phyloP scores from a whole-genome alignment of 2,797 vertebrate species.

The Benthosema pterotum region DNA sequence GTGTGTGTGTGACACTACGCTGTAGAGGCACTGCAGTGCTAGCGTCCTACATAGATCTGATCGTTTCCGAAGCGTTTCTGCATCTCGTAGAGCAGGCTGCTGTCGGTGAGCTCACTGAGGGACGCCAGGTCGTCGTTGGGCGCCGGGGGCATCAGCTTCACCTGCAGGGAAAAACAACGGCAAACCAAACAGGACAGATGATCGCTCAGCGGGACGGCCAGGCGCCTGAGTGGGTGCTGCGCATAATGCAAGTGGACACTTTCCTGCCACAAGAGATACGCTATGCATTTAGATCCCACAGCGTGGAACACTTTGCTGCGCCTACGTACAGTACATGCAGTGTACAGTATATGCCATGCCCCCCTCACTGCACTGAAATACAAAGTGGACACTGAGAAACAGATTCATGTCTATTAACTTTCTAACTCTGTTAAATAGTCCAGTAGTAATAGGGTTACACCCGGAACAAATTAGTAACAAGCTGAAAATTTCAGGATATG shows the following conservation, averaged over 20 bases:
- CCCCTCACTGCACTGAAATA: neutral
- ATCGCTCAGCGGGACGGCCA: too few relatives aligned
- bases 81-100: constrained; percentile 96
- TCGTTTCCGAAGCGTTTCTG: constrained; percentile 95
- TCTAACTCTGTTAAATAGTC: too few relatives aligned
- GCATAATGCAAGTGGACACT: neutral
- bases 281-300: neutral
- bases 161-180: constrained; percentile 75
- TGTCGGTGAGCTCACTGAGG: constrained; percentile 91
- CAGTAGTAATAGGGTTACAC: too few relatives aligned
- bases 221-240: neutral
- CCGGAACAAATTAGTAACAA: too few relatives aligned
- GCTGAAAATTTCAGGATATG: too few relatives aligned
- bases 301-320: neutral
- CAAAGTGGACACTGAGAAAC: neutral
- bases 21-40: neutral
- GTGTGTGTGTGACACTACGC: constrained; percentile 27
- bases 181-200: neutral
- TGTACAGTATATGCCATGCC: too few relatives aligned
- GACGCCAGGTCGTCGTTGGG: constrained; percentile 95
- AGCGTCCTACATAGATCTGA: constrained; percentile 91
- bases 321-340: neutral
- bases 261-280: neutral
- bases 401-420: too few relatives aligned
- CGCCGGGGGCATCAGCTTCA: constrained; percentile 93